Percentiles rank a stretch among this genome's conserved stretches.
phyloP scores from a whole-genome alignment of 2,113 vertebrate species.

The Phylloscopus trochilus region DNA sequence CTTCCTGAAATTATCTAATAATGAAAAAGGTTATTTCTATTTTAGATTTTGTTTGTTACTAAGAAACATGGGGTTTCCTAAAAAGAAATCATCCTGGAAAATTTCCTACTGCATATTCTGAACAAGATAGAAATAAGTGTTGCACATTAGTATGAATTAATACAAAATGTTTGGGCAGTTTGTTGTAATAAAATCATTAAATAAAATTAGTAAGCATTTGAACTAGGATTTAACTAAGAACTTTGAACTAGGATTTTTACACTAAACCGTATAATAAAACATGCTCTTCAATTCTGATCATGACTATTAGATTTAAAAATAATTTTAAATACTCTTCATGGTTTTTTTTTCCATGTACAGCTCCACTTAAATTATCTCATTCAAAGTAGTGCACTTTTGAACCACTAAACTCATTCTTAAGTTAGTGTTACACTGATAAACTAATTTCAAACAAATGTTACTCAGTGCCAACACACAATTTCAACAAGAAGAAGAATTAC shows the following conservation, averaged over 20 bases:
- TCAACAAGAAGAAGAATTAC: conserved; percentile 37
- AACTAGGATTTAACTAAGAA: neutral
- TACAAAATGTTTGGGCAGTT: neutral
- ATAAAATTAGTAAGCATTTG: neutral
- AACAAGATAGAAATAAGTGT: neutral
- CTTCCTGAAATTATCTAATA: neutral
- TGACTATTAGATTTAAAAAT: neutral
- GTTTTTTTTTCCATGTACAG: neutral
- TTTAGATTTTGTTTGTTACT: neutral
- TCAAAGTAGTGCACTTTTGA: conserved; percentile 23
- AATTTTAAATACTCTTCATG: neutral
- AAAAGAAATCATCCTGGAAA: neutral
- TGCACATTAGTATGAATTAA: neutral
- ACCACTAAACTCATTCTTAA: neutral
- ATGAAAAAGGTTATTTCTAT: neutral
- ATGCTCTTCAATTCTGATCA: neutral
- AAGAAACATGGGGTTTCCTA: neutral
- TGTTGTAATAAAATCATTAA: neutral
- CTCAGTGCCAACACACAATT: conserved; percentile 17
- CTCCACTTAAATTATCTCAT: conserved; percentile 10
- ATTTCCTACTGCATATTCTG: neutral
- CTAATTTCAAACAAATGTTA: conserved; percentile 47
- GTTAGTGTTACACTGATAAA: conserved; percentile 37
- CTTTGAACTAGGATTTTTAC: neutral
- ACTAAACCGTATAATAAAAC: neutral